Conservation (phyloP, 35 echinoderm and acorn worm species). For the Apostichopus parvimensis region DNA sequence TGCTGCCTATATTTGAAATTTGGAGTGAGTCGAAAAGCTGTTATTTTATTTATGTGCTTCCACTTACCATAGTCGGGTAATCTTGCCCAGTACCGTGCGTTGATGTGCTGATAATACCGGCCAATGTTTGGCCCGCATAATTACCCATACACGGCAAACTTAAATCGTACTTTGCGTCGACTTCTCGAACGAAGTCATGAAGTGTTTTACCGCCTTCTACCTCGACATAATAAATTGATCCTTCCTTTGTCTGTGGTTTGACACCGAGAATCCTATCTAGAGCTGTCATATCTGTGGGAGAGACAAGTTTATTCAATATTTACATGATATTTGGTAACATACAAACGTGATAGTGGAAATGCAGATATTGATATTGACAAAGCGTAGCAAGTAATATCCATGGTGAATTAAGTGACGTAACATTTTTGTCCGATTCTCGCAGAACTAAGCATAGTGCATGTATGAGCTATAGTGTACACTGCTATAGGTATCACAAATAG, state of each 20-base stretch:
- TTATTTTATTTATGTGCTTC: too few relatives aligned
- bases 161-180: constrained; percentile 80
- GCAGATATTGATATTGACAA: too few relatives aligned
- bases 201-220: constrained; percentile 90
- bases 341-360: too few relatives aligned
- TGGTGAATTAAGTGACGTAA: too few relatives aligned
- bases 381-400: too few relatives aligned
- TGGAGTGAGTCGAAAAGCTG: too few relatives aligned
- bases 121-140: constrained; percentile 87
- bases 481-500: too few relatives aligned
- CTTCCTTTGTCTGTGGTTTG: constrained; percentile 55
- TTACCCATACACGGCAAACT: constrained; percentile 92
- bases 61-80: constrained; percentile 87
- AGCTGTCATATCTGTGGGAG: constrained; percentile 77
- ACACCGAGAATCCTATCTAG: constrained; percentile 70
- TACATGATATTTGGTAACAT: too few relatives aligned
- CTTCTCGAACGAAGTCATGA: constrained; percentile 77
- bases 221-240: constrained; percentile 73
- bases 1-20: too few relatives aligned
- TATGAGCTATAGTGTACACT: too few relatives aligned
- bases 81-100: constrained; percentile 87
- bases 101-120: constrained; percentile 91
- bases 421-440: too few relatives aligned
- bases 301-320: neutral
- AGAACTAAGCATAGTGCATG: too few relatives aligned